Percentiles rank a stretch among this genome's conserved stretches.
phyloP scores from a whole-genome alignment of 2,797 vertebrate species.

The Antrozous pallidus region DNA sequence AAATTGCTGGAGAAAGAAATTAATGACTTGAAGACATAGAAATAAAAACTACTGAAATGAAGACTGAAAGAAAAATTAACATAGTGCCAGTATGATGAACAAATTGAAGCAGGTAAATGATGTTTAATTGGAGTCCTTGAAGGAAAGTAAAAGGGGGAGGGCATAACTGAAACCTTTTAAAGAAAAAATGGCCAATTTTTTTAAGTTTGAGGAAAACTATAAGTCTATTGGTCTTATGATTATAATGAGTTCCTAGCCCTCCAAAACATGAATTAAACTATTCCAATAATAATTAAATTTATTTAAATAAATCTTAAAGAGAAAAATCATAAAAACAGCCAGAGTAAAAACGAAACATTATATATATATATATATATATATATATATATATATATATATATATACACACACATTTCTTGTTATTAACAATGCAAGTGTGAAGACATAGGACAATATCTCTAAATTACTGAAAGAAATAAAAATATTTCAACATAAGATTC shows the following conservation, averaged over 20 bases:
- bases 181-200: background rate
- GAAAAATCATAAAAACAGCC: background rate
- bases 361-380: rapidly evolving
- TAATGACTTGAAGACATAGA: background rate
- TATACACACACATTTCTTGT: background rate
- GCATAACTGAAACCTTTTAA: background rate
- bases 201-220: background rate
- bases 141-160: background rate
- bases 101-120: background rate
- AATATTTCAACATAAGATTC: background rate
- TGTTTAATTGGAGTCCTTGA: background rate
- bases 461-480: background rate
- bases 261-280: background rate
- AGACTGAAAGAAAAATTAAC: background rate
- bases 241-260: background rate
- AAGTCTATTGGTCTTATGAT: background rate
- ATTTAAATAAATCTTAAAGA: background rate
- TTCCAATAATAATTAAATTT: background rate
- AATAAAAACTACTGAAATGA: background rate
- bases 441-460: background rate
- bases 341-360: background rate
- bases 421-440: background rate
- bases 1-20: background rate
- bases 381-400: rapidly evolving
- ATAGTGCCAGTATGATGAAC: background rate